Evolutionary conservation across 1,140 invertebrate genomes (phyloP).

Genomic region (Tenebrio molitor): DNA sequence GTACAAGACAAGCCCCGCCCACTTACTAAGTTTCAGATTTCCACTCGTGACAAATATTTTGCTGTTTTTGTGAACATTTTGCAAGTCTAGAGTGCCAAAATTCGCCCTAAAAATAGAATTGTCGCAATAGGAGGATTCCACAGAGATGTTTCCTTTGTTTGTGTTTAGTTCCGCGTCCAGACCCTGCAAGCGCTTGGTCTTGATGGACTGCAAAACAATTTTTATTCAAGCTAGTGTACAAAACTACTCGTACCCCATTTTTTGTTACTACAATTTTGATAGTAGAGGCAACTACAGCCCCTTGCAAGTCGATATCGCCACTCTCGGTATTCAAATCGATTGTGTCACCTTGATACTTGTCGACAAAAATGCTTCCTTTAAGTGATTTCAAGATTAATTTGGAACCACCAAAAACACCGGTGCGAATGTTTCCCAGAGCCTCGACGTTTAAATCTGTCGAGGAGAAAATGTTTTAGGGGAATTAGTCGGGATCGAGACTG

Average conservation of each 20-base stretch:
- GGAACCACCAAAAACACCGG: slow-evolving; percentile 55
- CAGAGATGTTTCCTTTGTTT: slow-evolving; percentile 51
- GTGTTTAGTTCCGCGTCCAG: slow-evolving; percentile 48
- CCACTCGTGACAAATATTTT: slow-evolving; percentile 54
- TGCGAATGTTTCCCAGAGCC: slow-evolving; percentile 48
- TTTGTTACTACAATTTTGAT: slow-evolving; percentile 45
- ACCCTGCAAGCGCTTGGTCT: slow-evolving; percentile 53
- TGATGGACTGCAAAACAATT: slow-evolving; percentile 52
- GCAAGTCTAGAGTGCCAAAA: slow-evolving; percentile 53
- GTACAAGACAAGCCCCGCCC: too few relatives aligned
- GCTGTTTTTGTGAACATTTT: slow-evolving; percentile 56
- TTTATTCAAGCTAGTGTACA: slow-evolving; percentile 4
- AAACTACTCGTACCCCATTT: slow-evolving; percentile 55
- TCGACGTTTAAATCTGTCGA: slow-evolving; percentile 57
- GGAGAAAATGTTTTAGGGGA: slow-evolving; percentile 10
- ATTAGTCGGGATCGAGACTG: too few relatives aligned
- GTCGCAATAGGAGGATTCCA: slow-evolving; percentile 57
- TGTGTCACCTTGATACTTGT: slow-evolving; percentile 56
- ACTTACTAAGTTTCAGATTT: slow-evolving; percentile 52
- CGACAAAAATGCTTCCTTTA: slow-evolving; percentile 54
- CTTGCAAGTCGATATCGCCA: slow-evolving; percentile 57
- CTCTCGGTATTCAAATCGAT: slow-evolving; percentile 49
- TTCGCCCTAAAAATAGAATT: slow-evolving; percentile 52
- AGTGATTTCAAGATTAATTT: slow-evolving; percentile 48
- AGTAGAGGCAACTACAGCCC: slow-evolving; percentile 50